A percentile compares a stretch with the other conserved stretches of the same genome.
phyloP scores from a whole-genome alignment of 1,140 invertebrate genomes.

The Ceratina calcarata region DNA sequence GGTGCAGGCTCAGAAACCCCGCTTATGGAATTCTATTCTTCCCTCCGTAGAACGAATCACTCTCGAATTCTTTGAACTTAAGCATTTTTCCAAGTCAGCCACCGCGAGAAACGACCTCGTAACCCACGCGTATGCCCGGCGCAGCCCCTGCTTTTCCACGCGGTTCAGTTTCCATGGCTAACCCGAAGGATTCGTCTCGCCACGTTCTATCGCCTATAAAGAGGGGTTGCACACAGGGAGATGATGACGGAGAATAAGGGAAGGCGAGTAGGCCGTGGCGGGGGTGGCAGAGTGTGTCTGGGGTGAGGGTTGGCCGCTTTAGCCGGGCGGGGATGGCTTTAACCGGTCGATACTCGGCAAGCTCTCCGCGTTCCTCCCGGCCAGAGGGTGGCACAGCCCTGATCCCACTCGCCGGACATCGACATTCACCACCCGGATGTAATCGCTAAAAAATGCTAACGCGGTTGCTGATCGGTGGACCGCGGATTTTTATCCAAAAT shows the following conservation, averaged over 20 bases:
- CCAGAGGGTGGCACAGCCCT: conserved; percentile 48
- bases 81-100: background rate
- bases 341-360: conserved; percentile 60
- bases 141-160: background rate
- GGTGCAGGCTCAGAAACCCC: too few relatives aligned
- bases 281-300: conserved; percentile 8
- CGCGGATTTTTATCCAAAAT: background rate
- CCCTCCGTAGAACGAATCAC: too few relatives aligned
- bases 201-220: conserved; percentile 1
- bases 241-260: conserved; percentile 41
- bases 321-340: conserved; percentile 60
- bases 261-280: conserved; percentile 42
- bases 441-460: conserved; percentile 20
- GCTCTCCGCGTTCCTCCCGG: conserved; percentile 12
- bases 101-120: background rate
- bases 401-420: conserved; percentile 30
- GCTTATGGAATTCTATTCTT: too few relatives aligned
- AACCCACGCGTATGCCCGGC: conserved; percentile 1
- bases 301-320: conserved; percentile 56
- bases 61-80: background rate
- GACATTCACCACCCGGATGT: background rate
- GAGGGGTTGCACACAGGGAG: background rate
- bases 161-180: background rate
- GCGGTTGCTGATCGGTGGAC: background rate
- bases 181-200: background rate